These are phyloP conservation scores for Bombus cullumanus DNA, from an alignment of 1,140 invertebrate genomes.

Conservation along the genomic window DNA sequence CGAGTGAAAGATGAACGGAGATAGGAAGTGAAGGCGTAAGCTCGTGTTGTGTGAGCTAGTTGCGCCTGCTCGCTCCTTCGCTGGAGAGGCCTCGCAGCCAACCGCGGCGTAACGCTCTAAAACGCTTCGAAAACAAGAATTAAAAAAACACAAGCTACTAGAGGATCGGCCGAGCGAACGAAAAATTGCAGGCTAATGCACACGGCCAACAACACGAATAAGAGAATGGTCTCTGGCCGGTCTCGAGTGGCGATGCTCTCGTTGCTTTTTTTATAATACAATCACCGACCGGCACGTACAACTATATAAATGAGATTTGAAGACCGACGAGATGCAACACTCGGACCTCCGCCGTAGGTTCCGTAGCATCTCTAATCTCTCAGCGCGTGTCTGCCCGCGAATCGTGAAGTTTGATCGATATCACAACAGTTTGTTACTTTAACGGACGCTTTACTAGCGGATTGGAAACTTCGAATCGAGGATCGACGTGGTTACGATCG, in stretches of 20 bases:
- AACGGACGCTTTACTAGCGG: no score
- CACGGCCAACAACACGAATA: constrained; percentile 45
- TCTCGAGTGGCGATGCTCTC: constrained; percentile 49
- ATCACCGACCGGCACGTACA: constrained; percentile 68
- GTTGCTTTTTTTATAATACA: constrained; percentile 69
- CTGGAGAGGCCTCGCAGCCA: constrained; percentile 39
- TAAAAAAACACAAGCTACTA: constrained; percentile 13
- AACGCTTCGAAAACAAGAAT: constrained; percentile 69
- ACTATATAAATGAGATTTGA: constrained; percentile 75
- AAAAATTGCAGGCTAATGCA: constrained; percentile 67
- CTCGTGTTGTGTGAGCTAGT: background rate
- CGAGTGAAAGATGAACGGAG: background rate
- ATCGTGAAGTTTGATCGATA: background rate
- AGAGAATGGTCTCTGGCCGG: constrained; percentile 46
- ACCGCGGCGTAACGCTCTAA: constrained; percentile 77
- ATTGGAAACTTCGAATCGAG: no score
- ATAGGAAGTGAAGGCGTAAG: constrained; percentile 18
- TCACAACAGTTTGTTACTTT: background rate
- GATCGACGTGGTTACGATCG: background rate
- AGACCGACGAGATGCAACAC: constrained; percentile 57
- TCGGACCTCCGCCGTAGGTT: constrained; percentile 71
- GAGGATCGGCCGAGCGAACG: constrained; percentile 48
- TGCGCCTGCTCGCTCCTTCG: background rate
- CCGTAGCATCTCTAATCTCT: constrained; percentile 43
- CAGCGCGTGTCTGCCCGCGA: background rate